phyloP scores from a whole-genome alignment of 2,888 invertebrate species.

The Trichogramma dendrolimi region DNA sequence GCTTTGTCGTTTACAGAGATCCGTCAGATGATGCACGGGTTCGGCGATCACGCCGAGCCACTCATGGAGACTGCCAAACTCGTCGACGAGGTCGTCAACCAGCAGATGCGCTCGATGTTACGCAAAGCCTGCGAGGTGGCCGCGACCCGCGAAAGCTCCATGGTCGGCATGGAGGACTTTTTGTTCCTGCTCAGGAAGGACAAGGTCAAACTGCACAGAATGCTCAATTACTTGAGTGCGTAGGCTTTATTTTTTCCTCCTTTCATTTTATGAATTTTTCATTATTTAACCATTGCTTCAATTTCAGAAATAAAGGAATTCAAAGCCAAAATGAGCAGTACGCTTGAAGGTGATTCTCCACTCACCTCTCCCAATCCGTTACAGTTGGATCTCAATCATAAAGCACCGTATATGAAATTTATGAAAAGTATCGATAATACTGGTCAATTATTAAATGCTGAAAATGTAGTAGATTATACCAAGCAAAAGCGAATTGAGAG shows the following conservation, averaged over 20 bases:
- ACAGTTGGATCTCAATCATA: conserved; percentile 26
- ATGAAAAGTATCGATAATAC: conserved; percentile 49
- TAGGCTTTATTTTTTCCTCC: background rate
- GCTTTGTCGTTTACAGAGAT: conserved; percentile 57
- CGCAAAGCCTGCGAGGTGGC: conserved; percentile 70
- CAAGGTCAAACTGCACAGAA: conserved; percentile 69
- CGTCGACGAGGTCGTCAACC: conserved; percentile 78
- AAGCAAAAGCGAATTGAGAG: conserved; percentile 58
- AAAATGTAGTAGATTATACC: conserved; percentile 61
- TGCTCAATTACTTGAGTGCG: conserved; percentile 66
- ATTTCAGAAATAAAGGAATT: conserved; percentile 41
- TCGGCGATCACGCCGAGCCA: conserved; percentile 82
- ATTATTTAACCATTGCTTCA: conserved; percentile 2
- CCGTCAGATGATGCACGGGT: conserved; percentile 87
- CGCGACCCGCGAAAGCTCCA: conserved; percentile 56
- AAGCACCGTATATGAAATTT: conserved; percentile 36
- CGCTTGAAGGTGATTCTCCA: conserved; percentile 41
- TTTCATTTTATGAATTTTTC: conserved; percentile 1
- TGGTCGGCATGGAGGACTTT: conserved; percentile 65
- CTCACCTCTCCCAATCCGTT: conserved; percentile 52
- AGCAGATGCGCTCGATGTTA: conserved; percentile 75
- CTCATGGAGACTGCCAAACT: conserved; percentile 76
- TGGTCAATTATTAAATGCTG: conserved; percentile 43
- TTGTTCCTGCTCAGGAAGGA: conserved; percentile 81
- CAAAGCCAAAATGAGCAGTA: conserved; percentile 55